These are phyloP conservation scores for Osmerus mordax DNA, from an alignment of 2,113 vertebrate species.

Conservation along the genomic window DNA sequence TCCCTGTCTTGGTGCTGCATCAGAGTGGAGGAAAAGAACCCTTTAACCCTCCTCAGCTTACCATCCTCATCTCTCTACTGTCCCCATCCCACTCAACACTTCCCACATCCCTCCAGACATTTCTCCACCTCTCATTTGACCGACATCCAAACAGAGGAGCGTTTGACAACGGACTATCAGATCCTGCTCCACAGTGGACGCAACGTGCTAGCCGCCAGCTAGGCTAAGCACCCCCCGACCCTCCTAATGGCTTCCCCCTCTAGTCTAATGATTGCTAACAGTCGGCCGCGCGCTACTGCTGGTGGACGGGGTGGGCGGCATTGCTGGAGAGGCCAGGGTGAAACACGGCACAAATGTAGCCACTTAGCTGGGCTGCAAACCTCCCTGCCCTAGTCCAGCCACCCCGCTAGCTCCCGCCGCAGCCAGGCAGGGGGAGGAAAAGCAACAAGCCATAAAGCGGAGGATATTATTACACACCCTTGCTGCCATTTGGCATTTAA, in stretches of 20 bases:
- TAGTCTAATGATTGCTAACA: conserved; percentile 35
- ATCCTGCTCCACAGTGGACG: too few relatives aligned
- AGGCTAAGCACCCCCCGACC: conserved; percentile 14
- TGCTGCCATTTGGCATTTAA: conserved; percentile 63
- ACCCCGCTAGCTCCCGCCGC: conserved; percentile 23
- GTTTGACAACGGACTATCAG: neutral
- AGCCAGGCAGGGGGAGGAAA: conserved; percentile 34
- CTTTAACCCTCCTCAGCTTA: neutral
- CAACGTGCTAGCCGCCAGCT: neutral
- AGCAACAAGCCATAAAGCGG: conserved; percentile 44
- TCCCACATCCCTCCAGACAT: neutral
- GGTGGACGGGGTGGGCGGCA: conserved; percentile 28
- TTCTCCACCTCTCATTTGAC: neutral
- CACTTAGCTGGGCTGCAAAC: conserved; percentile 49
- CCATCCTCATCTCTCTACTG: neutral
- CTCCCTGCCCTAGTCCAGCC: conserved; percentile 14
- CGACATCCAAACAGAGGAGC: neutral
- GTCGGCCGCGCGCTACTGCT: conserved; percentile 15
- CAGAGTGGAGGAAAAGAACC: neutral
- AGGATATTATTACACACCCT: conserved; percentile 40
- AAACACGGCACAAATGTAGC: conserved; percentile 37
- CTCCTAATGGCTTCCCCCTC: conserved; percentile 11
- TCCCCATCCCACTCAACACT: neutral
- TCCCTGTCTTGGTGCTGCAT: too few relatives aligned
- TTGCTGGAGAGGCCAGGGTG: conserved; percentile 34